Evolutionary conservation across 2,113 vertebrate species (phyloP).

Genomic region (Ceyx cyanopectus): DNA sequence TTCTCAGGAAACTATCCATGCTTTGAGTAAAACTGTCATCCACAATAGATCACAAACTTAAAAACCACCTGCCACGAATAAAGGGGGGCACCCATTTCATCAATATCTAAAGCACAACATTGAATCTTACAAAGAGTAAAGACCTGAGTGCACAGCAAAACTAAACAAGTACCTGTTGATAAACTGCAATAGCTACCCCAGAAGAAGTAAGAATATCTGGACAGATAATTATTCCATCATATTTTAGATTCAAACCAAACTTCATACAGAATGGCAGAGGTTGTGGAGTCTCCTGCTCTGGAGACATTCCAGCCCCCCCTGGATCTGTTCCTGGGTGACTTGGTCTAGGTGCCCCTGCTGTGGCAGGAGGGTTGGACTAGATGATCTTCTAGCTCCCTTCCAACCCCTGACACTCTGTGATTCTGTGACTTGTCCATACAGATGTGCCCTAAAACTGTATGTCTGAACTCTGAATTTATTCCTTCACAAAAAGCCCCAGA

Average conservation of each 20-base stretch:
- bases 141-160: neutral
- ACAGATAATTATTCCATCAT: neutral
- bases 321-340: too few species aligned
- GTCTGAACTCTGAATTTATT: neutral
- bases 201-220: neutral
- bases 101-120: neutral
- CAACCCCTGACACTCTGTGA: too few species aligned
- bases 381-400: too few species aligned
- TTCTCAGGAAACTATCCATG: neutral
- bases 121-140: neutral
- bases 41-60: neutral
- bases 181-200: neutral
- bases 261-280: neutral
- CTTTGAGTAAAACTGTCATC: neutral
- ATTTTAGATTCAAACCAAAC: neutral
- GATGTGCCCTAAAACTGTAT: neutral
- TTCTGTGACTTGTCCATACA: neutral
- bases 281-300: too few species aligned
- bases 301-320: too few species aligned
- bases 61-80: neutral
- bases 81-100: neutral
- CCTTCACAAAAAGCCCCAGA: neutral
- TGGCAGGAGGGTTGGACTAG: too few species aligned
- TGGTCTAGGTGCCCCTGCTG: too few species aligned
- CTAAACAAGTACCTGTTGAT: fast-evolving